Evolutionary conservation across 2,888 invertebrate species (phyloP), one percentile per base, ranked within the genome.

Genomic region (Sphinx pinastri): DNA sequence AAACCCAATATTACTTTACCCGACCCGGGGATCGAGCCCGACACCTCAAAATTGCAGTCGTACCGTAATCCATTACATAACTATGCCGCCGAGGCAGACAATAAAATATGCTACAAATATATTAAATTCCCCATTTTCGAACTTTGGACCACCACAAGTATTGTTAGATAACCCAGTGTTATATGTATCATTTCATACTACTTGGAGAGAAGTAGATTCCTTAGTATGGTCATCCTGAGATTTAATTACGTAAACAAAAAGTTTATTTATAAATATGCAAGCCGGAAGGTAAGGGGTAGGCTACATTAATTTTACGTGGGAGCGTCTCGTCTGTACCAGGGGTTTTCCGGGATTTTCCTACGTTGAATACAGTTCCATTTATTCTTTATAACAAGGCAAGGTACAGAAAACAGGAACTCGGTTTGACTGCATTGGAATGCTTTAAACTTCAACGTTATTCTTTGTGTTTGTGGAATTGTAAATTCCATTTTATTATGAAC

Each of bases 331-430:
- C 73, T 76, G 74, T 76, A 4, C 47, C 73, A 77, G 76, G 68
- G 76, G 78, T 76, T 81, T 79, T 77, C 72, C 75, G 74, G 76
- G 78, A 79, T 78, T 84, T 80, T 70, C 75, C 72, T 78, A 73
- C 75, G 72, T 74, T 78, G 79, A 81, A 79, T 78, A 82, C 75
- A 72, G 75, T 74, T 77, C 76, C 77, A 78, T 81, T 82, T 80
- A 81, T 81, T 79, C 77, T 82, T 82, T 78, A 76, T 79, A 78
- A 78, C 77, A 79, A 81, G 79, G 38, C 38, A 38, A 38, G 77
- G 75, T 76, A 75, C 72, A 72, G 68, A 76, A 75, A 77, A 76
- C 72, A 74, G 69, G 67, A 76, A 73, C 74, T 73, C 68, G 69
- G 75, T 7, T 72, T 74, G 74, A 78, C 75, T 79, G 73, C 74